These are phyloP conservation scores for Euzetes globulus DNA, from an alignment of 2,888 invertebrate species.

Conservation along the genomic window DNA sequence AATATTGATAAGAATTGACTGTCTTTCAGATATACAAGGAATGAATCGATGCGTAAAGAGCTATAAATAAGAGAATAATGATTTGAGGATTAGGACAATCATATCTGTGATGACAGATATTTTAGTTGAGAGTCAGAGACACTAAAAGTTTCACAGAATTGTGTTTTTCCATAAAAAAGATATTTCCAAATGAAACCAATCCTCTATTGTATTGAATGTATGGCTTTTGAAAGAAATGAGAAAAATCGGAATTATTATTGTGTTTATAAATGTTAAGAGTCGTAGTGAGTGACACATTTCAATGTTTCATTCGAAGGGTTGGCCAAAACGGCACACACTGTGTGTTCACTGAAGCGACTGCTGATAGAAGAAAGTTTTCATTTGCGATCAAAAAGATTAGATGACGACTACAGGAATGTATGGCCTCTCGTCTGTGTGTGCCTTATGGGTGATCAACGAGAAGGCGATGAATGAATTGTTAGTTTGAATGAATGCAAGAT, in stretches of 20 bases:
- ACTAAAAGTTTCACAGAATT: not conserved
- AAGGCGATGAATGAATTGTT: constrained; percentile 4
- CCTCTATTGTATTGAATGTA: not conserved
- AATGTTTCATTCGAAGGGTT: constrained; percentile 8
- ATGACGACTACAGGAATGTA: not conserved
- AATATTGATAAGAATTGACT: constrained; percentile 15
- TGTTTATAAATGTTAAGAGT: constrained; percentile 10
- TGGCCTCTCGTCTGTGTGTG: not conserved
- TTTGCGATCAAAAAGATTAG: constrained; percentile 16
- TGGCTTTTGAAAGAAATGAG: not conserved
- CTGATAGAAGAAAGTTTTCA: constrained; percentile 17
- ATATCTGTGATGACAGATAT: constrained; percentile 6
- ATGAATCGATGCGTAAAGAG: not conserved
- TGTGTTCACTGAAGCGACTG: constrained; percentile 8
- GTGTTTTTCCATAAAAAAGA: not conserved
- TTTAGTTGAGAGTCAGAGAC: not conserved
- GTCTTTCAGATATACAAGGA: not conserved
- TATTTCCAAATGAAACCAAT: constrained; percentile 6
- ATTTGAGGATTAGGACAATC: constrained; percentile 21
- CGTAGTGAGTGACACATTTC: not conserved
- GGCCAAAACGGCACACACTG: not conserved
- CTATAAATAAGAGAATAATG: constrained; percentile 20
- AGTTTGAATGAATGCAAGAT: constrained; percentile 2
- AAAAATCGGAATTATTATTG: not conserved
- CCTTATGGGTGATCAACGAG: not conserved